Evolutionary conservation across 2,797 vertebrate species (phyloP), one percentile per base, ranked within the genome.

Genomic region (Tokudaia muenninki): DNA sequence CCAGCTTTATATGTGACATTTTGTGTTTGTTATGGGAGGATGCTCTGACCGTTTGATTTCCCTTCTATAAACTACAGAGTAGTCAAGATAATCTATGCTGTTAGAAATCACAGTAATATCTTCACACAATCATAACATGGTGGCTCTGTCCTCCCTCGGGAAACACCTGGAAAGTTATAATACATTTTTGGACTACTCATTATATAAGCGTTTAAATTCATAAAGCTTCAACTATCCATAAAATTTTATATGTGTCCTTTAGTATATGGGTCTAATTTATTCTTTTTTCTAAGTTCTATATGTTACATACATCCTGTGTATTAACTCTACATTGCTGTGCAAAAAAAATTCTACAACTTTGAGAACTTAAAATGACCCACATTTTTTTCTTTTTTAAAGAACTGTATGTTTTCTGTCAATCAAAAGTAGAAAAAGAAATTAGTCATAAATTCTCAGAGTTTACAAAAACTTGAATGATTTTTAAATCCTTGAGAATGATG

Each of bases 251-350:
- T 95, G 31, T 82, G 21, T 11, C 12, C 29, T 63, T 78, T 83
- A n/a, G 12, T 70, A 0, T 55, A 87, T 29, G 13, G 7, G 10
- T 92, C 14, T 52, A 84, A 41, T 87, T 61, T 72, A 70, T 29
- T 82, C 26, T 75, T 95, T 70, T 95, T 7, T 78, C n/a, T 89
- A 22, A 79, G 44, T 19, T 79, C 16, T 17, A 65, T 34, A 47
- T 84, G 26, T 65, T 84, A 37, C 8, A 37, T 17, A 89, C 22
- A 81, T 4, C 67, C 61, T 5, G 0, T 87, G 2, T 79, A 44
- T 22, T 88, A 24, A 9, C 44, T 67, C 55, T 91, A 34, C 86
- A 77, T 3, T 88, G 4, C 9, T 63, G 0, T 37, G 13, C 79
- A 88, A 86, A 81, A 55, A 55, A 4, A 92, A 84, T 61, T 80